Evolutionary conservation across 2,113 vertebrate genomes (phyloP).

Genomic region (Cyphomyrus plagiostoma): DNA sequence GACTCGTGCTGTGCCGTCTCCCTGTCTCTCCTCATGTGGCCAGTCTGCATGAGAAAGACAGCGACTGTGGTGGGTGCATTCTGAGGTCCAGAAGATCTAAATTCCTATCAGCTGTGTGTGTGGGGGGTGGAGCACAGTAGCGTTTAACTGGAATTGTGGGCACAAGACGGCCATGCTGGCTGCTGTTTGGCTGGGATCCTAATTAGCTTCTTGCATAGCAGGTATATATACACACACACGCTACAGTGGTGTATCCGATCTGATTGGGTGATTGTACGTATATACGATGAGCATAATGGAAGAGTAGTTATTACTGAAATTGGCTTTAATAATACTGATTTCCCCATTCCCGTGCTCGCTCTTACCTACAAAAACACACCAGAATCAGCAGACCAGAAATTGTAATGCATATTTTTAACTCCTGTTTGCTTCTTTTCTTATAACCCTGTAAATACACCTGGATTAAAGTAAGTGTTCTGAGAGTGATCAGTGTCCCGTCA

Average conservation of each 20-base stretch:
- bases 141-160: not conserved
- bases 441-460: slow-evolving; percentile 61
- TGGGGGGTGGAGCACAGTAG: too few species aligned
- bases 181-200: not conserved
- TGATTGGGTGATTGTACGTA: not conserved
- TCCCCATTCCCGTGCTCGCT: slow-evolving; percentile 20
- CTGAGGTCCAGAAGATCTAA: not conserved
- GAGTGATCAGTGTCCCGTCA: slow-evolving; percentile 1
- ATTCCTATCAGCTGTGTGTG: not conserved
- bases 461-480: slow-evolving; percentile 44
- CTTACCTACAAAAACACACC: slow-evolving; percentile 27
- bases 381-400: slow-evolving; percentile 37
- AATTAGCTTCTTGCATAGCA: not conserved
- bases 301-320: slow-evolving; percentile 4
- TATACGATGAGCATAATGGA: slow-evolving; percentile 5
- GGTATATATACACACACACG: not conserved
- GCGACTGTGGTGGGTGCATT: not conserved
- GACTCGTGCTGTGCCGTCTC: not conserved
- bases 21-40: not conserved
- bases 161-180: not conserved
- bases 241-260: not conserved
- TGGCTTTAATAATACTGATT: slow-evolving; percentile 20
- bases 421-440: slow-evolving; percentile 40
- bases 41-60: not conserved
- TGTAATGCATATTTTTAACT: slow-evolving; percentile 34